phyloP scores from a whole-genome alignment of 2,113 vertebrate species.

The Takifugu flavidus region DNA sequence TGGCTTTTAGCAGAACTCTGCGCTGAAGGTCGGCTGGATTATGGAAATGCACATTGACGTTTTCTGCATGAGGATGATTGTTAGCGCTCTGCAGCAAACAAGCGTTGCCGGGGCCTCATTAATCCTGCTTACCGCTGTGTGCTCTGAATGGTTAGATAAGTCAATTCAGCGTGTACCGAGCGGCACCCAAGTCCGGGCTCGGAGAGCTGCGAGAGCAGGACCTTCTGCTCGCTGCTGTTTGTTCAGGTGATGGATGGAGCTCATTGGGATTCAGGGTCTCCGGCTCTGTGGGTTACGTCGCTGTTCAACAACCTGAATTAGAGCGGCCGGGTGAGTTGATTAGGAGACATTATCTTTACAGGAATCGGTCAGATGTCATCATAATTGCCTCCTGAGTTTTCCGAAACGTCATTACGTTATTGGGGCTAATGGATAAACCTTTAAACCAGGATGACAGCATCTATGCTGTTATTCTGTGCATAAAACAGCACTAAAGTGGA shows the following conservation, averaged over 20 bases:
- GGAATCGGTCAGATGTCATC: no score
- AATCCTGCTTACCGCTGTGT: conserved; percentile 33
- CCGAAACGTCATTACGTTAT: neutral
- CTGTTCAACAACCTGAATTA: conserved; percentile 17
- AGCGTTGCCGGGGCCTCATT: conserved; percentile 37
- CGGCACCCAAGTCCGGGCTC: conserved; percentile 27
- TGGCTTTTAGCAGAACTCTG: neutral
- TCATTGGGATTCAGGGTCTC: conserved; percentile 58
- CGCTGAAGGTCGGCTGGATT: conserved; percentile 11
- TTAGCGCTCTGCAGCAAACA: conserved; percentile 2
- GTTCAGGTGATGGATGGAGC: conserved; percentile 59
- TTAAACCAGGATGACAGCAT: no score
- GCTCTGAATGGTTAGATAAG: conserved; percentile 29
- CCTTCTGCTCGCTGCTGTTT: conserved; percentile 44
- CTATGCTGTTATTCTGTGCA: no score
- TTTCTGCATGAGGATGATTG: conserved; percentile 17
- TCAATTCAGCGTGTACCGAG: conserved; percentile 2
- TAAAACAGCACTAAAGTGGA: no score
- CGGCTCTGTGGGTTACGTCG: conserved; percentile 21
- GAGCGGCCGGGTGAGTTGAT: neutral
- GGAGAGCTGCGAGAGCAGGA: conserved; percentile 33
- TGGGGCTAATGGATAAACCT: no score
- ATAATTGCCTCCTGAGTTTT: neutral
- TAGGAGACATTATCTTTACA: neutral
- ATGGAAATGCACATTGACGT: conserved; percentile 25